Evolutionary conservation across 2,113 vertebrate species (phyloP), one percentile per base, ranked within the genome.

Genomic region (Rhombomys opimus): DNA sequence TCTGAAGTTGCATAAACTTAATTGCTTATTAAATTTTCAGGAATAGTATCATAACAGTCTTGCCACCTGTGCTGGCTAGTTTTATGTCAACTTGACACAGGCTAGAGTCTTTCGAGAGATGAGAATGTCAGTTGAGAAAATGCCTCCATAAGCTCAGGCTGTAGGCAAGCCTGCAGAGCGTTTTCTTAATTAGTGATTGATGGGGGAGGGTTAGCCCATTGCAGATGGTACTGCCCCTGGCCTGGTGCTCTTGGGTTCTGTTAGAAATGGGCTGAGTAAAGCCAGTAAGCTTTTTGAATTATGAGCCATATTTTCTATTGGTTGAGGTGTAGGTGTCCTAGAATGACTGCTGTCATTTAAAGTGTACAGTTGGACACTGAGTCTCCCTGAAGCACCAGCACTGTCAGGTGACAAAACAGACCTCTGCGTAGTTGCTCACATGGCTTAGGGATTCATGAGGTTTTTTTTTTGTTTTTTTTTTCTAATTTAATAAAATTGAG

Each of bases 401-500:
- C 7, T 41, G 27, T 93, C 35, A 86, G 65, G 84, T 90, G 76
- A 57, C 63, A 68, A 82, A 50, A 54, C 54, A 82, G 14, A 61
- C 2, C 35, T 20, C 35, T 32, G 38, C n/a, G 32, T 27, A 65
- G 14, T 96, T 10, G 68, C 25, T 57, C 52, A 8, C 17, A 54
- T 52, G 77, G 91, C 17, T 89, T 94, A 93, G 46, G 20, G 15
- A 4, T 91, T 88, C 25, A 41, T 89, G 22, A 91, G 50, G 91
- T 7, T 41, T 41, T 41, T 41, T 41, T 41, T 67, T 72, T 78
- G 61, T 93, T 7, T 67, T 72, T 78, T 67, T 90, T 25, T 97
- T 85, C 38, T 70, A 82, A 63, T 89, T 96, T 96, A 54, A 87
- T 87, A 94, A 96, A 97, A 65, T 76, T 94, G 30, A 95, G 78